phyloP scores from a whole-genome alignment of 2,797 vertebrate species.

The Lerista edwardsae region DNA sequence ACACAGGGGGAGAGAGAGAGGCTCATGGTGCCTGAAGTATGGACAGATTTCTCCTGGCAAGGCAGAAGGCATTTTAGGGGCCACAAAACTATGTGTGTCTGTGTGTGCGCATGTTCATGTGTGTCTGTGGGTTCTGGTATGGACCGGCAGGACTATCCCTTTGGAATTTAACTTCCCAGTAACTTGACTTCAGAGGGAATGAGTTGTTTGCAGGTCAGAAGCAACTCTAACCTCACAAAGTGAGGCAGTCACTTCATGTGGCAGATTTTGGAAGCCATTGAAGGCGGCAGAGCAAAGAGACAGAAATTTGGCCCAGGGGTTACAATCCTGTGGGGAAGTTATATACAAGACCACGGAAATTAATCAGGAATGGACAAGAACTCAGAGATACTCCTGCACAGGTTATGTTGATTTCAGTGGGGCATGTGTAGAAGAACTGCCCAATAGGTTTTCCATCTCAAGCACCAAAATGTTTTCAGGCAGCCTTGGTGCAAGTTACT shows the following conservation, averaged over 20 bases:
- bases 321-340: neutral
- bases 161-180: neutral
- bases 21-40: neutral
- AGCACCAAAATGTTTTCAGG: neutral
- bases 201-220: neutral
- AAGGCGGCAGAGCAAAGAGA: neutral
- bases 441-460: neutral
- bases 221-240: neutral
- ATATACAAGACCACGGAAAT: neutral
- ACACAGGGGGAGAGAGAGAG: no score
- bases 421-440: neutral
- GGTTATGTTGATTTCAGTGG: neutral
- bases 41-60: neutral
- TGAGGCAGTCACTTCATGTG: neutral
- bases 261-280: neutral
- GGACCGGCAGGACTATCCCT: neutral
- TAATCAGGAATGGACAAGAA: neutral
- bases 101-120: no score
- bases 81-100: neutral
- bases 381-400: neutral
- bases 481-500: neutral
- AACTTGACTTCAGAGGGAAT: neutral
- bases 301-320: neutral
- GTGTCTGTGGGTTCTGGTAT: neutral
- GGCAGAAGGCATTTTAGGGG: neutral